These are phyloP conservation scores for Drosophila lowei DNA, from an alignment of 1,140 invertebrate genomes.

Conservation along the genomic window DNA sequence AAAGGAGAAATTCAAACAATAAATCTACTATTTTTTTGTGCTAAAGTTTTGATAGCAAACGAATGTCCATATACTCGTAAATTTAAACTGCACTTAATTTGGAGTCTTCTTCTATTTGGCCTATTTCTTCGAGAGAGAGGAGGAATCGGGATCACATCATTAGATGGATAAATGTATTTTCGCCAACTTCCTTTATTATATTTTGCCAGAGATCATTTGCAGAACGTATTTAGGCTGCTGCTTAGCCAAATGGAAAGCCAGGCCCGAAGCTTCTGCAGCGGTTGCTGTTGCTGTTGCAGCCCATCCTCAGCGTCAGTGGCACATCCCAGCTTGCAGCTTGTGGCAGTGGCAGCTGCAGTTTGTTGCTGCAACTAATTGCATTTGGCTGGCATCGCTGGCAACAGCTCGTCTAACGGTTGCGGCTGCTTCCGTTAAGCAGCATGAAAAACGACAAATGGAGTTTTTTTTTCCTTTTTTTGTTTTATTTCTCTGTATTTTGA, in stretches of 20 bases:
- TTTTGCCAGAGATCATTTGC: constrained; percentile 60
- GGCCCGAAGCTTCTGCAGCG: constrained; percentile 14
- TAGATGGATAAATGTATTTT: constrained; percentile 48
- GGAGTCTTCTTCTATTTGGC: not conserved
- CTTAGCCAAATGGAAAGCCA: constrained; percentile 72
- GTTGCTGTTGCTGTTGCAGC: not conserved
- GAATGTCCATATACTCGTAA: constrained; percentile 2
- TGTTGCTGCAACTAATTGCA: constrained; percentile 81
- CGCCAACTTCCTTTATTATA: constrained; percentile 63
- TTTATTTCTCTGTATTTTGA: constrained; percentile 11
- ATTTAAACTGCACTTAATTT: constrained; percentile 24
- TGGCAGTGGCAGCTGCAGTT: constrained; percentile 67
- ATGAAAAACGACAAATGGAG: constrained; percentile 58
- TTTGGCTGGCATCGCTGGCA: constrained; percentile 67
- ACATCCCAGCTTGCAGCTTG: constrained; percentile 10
- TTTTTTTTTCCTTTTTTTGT: constrained; percentile 45
- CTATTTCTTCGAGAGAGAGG: too few relatives aligned
- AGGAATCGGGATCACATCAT: constrained; percentile 43
- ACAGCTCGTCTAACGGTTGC: constrained; percentile 60
- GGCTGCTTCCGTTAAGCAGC: constrained; percentile 57
- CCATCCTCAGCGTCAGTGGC: constrained; percentile 35
- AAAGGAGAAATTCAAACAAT: not conserved
- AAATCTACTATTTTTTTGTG: constrained; percentile 1
- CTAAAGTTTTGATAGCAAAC: not conserved
- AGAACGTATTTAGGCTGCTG: constrained; percentile 53